Percentiles rank a stretch among this genome's conserved stretches.
Evolutionary conservation across 2,888 invertebrate genomes (phyloP).

Genomic region (Hirtodrosophila confusa): DNA sequence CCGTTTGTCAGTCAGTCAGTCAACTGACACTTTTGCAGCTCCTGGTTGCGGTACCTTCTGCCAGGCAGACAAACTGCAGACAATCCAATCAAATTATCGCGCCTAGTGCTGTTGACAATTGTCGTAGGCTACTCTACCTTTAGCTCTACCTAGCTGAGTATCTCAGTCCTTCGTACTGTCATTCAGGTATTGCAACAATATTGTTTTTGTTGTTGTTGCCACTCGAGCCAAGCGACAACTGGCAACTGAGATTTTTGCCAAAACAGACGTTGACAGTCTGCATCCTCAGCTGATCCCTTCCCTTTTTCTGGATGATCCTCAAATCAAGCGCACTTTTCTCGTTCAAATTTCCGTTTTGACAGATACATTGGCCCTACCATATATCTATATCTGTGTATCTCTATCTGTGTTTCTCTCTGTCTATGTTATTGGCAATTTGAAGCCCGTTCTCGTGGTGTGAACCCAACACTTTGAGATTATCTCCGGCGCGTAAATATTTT

Average conservation of each 20-base stretch:
- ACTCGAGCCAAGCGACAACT: conserved; percentile 56
- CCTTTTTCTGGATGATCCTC: conserved; percentile 68
- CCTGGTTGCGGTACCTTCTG: conserved; percentile 12
- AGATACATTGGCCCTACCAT: conserved; percentile 69
- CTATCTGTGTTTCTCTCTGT: conserved; percentile 8
- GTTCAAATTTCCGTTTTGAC: conserved; percentile 74
- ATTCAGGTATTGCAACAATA: conserved; percentile 71
- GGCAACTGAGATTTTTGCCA: conserved; percentile 46
- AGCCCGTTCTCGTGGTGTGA: conserved; percentile 70
- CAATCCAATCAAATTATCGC: conserved; percentile 83
- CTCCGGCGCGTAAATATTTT: conserved; percentile 82
- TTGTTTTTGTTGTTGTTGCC: conserved; percentile 55
- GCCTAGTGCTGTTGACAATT: conserved; percentile 74
- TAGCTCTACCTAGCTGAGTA: conserved; percentile 37
- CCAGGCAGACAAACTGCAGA: conserved; percentile 54
- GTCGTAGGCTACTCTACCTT: conserved; percentile 29
- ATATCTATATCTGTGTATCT: conserved; percentile 33
- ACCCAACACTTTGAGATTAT: conserved; percentile 80
- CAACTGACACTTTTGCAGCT: conserved; percentile 69
- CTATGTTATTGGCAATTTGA: conserved; percentile 62
- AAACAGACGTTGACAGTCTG: conserved; percentile 41
- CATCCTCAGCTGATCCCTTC: conserved; percentile 41
- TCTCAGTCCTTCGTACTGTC: conserved; percentile 17
- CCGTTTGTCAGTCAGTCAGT: conserved; percentile 61
- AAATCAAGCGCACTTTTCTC: conserved; percentile 76